Evolutionary conservation across 1,140 invertebrate genomes (phyloP).

Genomic region (Wasmannia auropunctata): DNA sequence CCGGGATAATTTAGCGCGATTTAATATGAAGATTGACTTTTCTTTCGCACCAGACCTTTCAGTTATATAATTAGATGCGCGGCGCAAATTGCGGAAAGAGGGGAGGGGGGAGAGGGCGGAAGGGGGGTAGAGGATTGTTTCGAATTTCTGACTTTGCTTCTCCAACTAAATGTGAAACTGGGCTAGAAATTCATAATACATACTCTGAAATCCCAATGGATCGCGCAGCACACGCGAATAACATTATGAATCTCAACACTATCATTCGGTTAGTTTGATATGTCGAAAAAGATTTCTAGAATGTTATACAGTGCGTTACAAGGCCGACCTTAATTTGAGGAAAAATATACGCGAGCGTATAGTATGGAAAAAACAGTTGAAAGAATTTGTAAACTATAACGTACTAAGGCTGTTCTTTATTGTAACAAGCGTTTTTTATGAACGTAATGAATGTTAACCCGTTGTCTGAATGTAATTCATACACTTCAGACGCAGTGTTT

Average conservation of each 20-base stretch:
- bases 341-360: not conserved
- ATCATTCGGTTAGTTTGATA: slow-evolving; percentile 3
- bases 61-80: slow-evolving; percentile 5
- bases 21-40: not conserved
- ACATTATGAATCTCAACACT: not conserved
- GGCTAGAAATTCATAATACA: slow-evolving; percentile 33
- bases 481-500: not conserved
- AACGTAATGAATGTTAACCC: not conserved
- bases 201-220: slow-evolving; percentile 9
- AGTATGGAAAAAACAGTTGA: slow-evolving; percentile 3
- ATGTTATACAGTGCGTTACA: not conserved
- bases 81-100: not conserved
- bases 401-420: not conserved
- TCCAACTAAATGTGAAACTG: slow-evolving; percentile 15
- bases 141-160: not conserved
- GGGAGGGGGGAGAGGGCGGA: too few species aligned
- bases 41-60: not conserved
- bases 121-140: too few species aligned
- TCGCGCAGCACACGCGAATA: not conserved
- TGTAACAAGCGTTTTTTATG: not conserved
- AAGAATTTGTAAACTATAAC: not conserved
- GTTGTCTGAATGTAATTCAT: not conserved
- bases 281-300: not conserved
- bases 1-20: not conserved
- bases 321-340: not conserved